Conservation (phyloP, 2,113 vertebrate genomes). For the Trichechus manatus region DNA sequence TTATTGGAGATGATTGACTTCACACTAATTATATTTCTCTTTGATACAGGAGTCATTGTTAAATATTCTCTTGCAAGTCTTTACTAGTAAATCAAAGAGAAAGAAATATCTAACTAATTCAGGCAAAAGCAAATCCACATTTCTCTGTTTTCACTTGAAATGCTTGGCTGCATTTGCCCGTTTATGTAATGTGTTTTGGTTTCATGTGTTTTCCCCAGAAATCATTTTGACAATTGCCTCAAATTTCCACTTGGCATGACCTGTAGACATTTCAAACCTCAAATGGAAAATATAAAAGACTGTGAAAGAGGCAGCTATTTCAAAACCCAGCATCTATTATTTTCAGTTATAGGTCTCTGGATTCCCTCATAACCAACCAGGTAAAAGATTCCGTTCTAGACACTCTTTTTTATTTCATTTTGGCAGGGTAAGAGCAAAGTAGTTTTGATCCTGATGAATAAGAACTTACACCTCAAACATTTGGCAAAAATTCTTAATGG, state of each 20-base stretch:
- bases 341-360: not conserved
- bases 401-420: not conserved
- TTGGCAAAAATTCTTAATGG: not conserved
- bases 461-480: not conserved
- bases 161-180: not conserved
- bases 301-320: not conserved
- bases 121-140: slow-evolving; percentile 24
- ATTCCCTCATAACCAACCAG: slow-evolving; percentile 10
- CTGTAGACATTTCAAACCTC: slow-evolving; percentile 31
- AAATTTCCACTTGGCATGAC: not conserved
- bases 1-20: slow-evolving; percentile 37
- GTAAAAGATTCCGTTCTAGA: not conserved
- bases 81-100: slow-evolving; percentile 30
- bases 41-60: not conserved
- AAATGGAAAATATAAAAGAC: slow-evolving; percentile 17
- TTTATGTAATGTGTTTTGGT: slow-evolving; percentile 1
- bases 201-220: not conserved
- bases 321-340: not conserved
- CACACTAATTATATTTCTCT: slow-evolving; percentile 6
- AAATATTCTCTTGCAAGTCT: slow-evolving; percentile 27
- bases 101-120: slow-evolving; percentile 16
- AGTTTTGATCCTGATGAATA: not conserved
- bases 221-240: slow-evolving; percentile 29
- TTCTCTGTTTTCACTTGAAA: slow-evolving; percentile 43
- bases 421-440: not conserved